phyloP scores from a whole-genome alignment of 2,113 vertebrate genomes.

The Stercorarius parasiticus region DNA sequence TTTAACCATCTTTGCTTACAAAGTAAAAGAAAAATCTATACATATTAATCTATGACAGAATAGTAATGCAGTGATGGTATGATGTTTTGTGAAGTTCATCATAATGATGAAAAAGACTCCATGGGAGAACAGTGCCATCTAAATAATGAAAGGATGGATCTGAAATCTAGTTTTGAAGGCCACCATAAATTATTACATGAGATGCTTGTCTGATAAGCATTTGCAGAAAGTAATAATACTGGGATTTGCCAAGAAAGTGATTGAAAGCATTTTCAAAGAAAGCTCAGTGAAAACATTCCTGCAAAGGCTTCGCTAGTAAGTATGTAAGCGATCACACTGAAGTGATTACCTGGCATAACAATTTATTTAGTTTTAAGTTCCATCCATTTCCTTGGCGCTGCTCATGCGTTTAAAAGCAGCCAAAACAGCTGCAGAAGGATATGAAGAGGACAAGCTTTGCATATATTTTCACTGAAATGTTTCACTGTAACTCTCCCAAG shows the following conservation, averaged over 20 bases:
- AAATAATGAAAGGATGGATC: neutral
- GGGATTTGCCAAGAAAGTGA: neutral
- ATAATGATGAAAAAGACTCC: neutral
- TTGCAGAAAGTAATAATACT: neutral
- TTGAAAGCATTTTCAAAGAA: neutral
- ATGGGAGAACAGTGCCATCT: neutral
- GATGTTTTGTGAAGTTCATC: neutral
- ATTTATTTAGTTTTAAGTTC: neutral
- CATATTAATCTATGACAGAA: neutral
- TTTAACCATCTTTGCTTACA: neutral
- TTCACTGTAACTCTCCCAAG: neutral
- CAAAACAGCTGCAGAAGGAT: neutral
- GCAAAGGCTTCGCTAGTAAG: neutral
- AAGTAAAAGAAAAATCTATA: neutral
- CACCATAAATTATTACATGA: neutral
- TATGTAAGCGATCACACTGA: neutral
- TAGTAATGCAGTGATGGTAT: neutral
- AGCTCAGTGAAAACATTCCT: neutral
- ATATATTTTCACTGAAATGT: neutral
- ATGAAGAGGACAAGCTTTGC: neutral
- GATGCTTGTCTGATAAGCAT: neutral
- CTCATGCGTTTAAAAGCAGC: neutral
- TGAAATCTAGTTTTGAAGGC: neutral
- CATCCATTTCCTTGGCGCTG: neutral
- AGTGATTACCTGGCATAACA: neutral